Evolutionary conservation across 2,797 vertebrate species (phyloP).

Genomic region (Tragelaphus oryx): DNA sequence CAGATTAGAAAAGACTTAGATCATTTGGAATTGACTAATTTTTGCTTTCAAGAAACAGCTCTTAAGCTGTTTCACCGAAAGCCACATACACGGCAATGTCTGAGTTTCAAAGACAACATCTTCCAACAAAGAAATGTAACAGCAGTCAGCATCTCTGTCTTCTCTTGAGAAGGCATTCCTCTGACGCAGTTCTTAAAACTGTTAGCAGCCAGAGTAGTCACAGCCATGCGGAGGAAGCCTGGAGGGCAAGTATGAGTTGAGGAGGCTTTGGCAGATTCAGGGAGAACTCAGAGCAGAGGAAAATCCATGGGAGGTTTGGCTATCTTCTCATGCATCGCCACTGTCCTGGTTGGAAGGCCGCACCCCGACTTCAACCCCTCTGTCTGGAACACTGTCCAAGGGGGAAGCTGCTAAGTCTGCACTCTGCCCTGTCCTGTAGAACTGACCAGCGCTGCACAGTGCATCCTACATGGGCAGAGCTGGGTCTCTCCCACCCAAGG

Average conservation of each 20-base stretch:
- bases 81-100: neutral
- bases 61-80: neutral
- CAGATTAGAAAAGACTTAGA: neutral
- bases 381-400: neutral
- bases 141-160: neutral
- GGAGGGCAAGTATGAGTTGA: neutral
- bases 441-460: neutral
- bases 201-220: neutral
- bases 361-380: fast-evolving
- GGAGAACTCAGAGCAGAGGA: neutral
- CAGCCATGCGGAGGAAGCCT: neutral
- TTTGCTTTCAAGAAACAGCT: neutral
- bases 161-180: neutral
- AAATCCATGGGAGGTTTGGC: neutral
- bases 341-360: neutral
- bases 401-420: neutral
- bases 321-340: neutral
- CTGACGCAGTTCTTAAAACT: neutral
- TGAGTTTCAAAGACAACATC: neutral
- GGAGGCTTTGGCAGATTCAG: neutral
- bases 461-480: neutral
- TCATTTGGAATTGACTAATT: neutral
- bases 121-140: neutral
- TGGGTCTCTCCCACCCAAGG: neutral
- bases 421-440: neutral